Evolutionary conservation across 2,888 invertebrate genomes (phyloP).

Genomic region (Pocota personata): DNA sequence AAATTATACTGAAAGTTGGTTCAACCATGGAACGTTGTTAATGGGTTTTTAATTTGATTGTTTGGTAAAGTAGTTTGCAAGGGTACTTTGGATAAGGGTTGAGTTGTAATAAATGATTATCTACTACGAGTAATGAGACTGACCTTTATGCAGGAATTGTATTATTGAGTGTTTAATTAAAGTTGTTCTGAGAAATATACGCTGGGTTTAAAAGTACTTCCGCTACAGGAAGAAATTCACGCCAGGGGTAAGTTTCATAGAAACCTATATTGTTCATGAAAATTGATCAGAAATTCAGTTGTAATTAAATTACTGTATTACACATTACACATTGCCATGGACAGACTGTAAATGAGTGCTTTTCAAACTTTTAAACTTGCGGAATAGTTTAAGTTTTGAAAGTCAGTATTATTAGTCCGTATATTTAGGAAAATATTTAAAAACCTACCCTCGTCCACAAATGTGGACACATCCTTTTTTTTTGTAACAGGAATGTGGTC

Average conservation of each 20-base stretch:
- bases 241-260: not conserved
- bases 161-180: not conserved
- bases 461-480: too few relatives aligned
- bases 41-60: slow-evolving; percentile 47
- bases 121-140: not conserved
- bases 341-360: too few relatives aligned
- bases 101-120: not conserved
- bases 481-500: too few relatives aligned
- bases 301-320: not conserved
- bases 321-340: too few relatives aligned
- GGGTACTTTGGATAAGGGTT: slow-evolving; percentile 28
- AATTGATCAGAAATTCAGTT: too few relatives aligned
- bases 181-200: not conserved
- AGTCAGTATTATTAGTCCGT: too few relatives aligned
- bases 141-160: not conserved
- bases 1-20: not conserved
- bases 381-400: too few relatives aligned
- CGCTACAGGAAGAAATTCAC: not conserved
- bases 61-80: slow-evolving; percentile 1
- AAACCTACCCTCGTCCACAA: too few relatives aligned
- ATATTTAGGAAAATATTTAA: too few relatives aligned
- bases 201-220: not conserved
- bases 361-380: too few relatives aligned
- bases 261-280: not conserved
- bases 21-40: slow-evolving; percentile 33